phyloP scores from a whole-genome alignment of 2,888 invertebrate genomes.

The Nymphalis c-album region DNA sequence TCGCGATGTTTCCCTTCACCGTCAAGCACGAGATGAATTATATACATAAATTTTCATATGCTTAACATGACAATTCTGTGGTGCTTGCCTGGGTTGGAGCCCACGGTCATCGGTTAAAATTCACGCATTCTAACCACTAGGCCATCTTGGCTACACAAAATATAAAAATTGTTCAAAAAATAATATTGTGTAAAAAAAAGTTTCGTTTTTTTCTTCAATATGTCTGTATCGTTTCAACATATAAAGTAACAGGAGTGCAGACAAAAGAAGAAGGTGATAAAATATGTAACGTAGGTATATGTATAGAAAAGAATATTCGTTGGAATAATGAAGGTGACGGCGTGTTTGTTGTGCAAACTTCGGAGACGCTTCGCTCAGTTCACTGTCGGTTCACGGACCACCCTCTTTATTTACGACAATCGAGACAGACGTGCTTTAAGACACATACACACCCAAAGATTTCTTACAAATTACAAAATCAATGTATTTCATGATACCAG shows the following conservation, averaged over 20 bases:
- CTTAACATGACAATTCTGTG: too few relatives aligned
- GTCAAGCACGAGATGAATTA: too few relatives aligned
- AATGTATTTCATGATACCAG: neutral
- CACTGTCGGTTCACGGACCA: constrained; percentile 41
- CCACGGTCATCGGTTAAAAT: too few relatives aligned
- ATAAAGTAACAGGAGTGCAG: constrained; percentile 15
- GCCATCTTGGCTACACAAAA: too few relatives aligned
- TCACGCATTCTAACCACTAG: too few relatives aligned
- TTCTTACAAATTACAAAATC: neutral
- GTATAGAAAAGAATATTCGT: constrained; percentile 15
- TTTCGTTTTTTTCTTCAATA: too few relatives aligned
- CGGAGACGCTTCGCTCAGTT: constrained; percentile 33
- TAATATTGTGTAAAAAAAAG: too few relatives aligned
- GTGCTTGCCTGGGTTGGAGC: too few relatives aligned
- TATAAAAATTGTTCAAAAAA: too few relatives aligned
- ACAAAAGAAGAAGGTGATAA: constrained; percentile 11
- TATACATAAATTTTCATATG: too few relatives aligned
- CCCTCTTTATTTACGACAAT: constrained; percentile 36
- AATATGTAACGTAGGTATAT: constrained; percentile 10
- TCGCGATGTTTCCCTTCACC: too few relatives aligned
- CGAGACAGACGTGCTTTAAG: constrained; percentile 26
- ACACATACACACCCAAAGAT: neutral
- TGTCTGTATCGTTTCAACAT: constrained; percentile 4
- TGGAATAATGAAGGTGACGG: constrained; percentile 36
- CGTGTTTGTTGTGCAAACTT: constrained; percentile 40